Percentiles rank a stretch among this genome's conserved stretches.
Evolutionary conservation across 2,113 vertebrate species (phyloP).

Genomic region (Pantherophis guttatus): DNA sequence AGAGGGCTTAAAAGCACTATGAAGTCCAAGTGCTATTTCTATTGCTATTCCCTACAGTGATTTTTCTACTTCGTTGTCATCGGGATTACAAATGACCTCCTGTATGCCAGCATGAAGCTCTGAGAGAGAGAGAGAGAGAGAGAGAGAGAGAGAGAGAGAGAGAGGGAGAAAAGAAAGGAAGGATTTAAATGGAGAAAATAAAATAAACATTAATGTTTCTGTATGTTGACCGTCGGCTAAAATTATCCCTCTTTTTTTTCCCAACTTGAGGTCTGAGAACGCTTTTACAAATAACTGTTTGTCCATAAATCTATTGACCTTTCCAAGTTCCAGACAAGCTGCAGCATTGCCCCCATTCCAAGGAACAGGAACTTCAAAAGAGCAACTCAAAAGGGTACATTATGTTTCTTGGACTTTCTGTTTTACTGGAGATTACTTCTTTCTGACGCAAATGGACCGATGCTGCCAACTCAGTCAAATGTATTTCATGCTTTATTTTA

Average conservation of each 20-base stretch:
- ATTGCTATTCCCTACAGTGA: too few species aligned
- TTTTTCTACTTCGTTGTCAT: too few species aligned
- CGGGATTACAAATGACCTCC: too few species aligned
- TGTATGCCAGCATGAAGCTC: too few species aligned
- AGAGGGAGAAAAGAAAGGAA: background rate
- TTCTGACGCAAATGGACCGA: conserved; percentile 49
- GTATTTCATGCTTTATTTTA: conserved; percentile 50
- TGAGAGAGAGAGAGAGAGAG: too few species aligned
- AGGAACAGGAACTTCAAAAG: conserved; percentile 57
- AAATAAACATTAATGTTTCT: conserved; percentile 20
- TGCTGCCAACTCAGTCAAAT: conserved; percentile 47
- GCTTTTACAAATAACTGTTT: conserved; percentile 16
- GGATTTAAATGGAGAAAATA: background rate
- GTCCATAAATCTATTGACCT: conserved; percentile 42
- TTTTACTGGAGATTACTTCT: conserved; percentile 43
- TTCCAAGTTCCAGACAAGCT: conserved; percentile 36
- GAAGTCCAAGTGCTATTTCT: too few species aligned
- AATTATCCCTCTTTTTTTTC: conserved; percentile 25
- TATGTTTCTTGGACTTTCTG: conserved; percentile 61
- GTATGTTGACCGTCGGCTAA: conserved; percentile 23
- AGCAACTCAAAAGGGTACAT: conserved; percentile 54
- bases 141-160: too few species aligned
- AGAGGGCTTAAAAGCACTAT: too few species aligned
- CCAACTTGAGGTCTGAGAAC: background rate
- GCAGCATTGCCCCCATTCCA: conserved; percentile 39